These are phyloP conservation scores for crab-eating macaque (Macaca fascicularis) DNA, from an alignment of 2,113 vertebrate genomes.

Conservation along the genomic window T2T-MFA8v1.1 NC_088395.1:27957001-27957500, in stretches of 20 bases:
- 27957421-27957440: neutral
- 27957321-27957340: neutral
- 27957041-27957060: neutral
- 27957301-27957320: neutral
- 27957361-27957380: slow-evolving; percentile 17
- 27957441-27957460: neutral
- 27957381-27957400: neutral
- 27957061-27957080: neutral
- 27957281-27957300: neutral
- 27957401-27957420: neutral
- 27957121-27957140: neutral
- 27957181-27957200: slow-evolving; percentile 42
- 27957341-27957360: neutral
- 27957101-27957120: slow-evolving; percentile 4
- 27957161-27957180: slow-evolving; percentile 7
- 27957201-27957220: neutral
- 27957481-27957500: neutral
- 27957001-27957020: neutral
- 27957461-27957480: neutral
- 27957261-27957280: neutral
- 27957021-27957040: neutral
- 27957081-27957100: neutral
- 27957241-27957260: neutral
- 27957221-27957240: neutral
- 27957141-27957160: neutral